Evolutionary conservation across 1,140 invertebrate species (phyloP), one percentile per base, ranked within the genome.

Genomic region (Aphaenogaster floridana): DNA sequence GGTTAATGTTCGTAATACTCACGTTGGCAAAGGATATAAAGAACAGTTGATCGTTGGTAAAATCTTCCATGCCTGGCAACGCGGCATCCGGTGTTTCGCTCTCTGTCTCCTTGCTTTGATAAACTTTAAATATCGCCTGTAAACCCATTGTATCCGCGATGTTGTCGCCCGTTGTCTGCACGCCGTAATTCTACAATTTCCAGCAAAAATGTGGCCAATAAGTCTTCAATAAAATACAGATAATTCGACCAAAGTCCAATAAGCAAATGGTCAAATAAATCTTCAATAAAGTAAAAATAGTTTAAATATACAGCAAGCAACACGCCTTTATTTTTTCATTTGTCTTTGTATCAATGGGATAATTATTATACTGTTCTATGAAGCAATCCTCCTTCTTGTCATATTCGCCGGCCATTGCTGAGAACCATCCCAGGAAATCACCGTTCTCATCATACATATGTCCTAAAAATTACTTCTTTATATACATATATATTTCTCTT

Each of bases 101-200:
- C 48, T 85, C 42, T 36, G 72, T 86, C 54, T 84, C 8, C 9
- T 79, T 84, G 21, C 85, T 77, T 39, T 57, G 69, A 45, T 89
- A 89, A 84, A 85, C 85, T 17, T 74, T 71, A n/a, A 48, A 90
- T 9, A 79, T 69, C 13, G 89, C 52, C 8, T 85, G 78, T 42
- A 90, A n/a, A 2, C 88, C 88, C 89, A 90, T 89, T 6, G 88
- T 77, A n/a, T 90, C 89, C 0, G 89, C 88, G 1, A 90, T 90
- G 39, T 90, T 90, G 21, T 90, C 88, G 9, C 74, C 54, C 1
- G 21, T 57, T 0, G 88, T 89, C 77, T n/a, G 72, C 11, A 85
- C 48, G 0, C 89, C 88, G 8, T 87, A 89, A 9, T 87, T 15
- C 89, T 90, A n/a, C 0, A 77, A 89, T 39, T 74, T 74, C 52